phyloP scores from a whole-genome alignment of 2,797 vertebrate species.

The Chloroceryle inda region DNA sequence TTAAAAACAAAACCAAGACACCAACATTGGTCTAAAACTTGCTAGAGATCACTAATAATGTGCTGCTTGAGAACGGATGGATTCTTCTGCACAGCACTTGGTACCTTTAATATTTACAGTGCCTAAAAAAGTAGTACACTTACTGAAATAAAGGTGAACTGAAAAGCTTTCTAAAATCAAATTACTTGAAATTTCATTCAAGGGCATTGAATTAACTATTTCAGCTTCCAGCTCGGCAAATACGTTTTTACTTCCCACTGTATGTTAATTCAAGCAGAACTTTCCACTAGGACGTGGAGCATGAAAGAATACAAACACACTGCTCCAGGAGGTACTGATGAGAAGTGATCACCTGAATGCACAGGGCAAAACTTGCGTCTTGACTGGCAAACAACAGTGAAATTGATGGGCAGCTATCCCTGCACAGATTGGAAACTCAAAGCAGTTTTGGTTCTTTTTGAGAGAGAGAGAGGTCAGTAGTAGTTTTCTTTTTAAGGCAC shows the following conservation, averaged over 20 bases:
- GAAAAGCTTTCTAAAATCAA: conserved; percentile 48
- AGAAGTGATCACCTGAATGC: neutral
- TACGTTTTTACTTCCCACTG: neutral
- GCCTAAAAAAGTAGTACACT: conserved; percentile 58
- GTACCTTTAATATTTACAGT: conserved; percentile 71
- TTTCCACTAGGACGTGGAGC: neutral
- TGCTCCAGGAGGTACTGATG: neutral
- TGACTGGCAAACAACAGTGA: neutral
- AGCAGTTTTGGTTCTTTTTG: neutral
- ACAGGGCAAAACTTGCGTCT: neutral
- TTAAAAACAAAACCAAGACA: neutral
- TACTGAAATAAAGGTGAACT: conserved; percentile 49
- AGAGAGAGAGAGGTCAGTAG: neutral
- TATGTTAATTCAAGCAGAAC: neutral
- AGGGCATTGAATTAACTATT: neutral
- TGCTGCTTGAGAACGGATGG: neutral
- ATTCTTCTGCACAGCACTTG: conserved; percentile 39
- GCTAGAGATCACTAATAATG: neutral
- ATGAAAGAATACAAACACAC: neutral
- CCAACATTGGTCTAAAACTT: neutral
- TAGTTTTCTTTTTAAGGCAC: neutral
- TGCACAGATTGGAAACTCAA: neutral
- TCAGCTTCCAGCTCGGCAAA: neutral
- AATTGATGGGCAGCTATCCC: neutral
- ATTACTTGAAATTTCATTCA: neutral